Percentiles rank a stretch among this genome's conserved stretches.
phyloP scores from a whole-genome alignment of 2,797 vertebrate species.

The Arvicola amphibius region DNA sequence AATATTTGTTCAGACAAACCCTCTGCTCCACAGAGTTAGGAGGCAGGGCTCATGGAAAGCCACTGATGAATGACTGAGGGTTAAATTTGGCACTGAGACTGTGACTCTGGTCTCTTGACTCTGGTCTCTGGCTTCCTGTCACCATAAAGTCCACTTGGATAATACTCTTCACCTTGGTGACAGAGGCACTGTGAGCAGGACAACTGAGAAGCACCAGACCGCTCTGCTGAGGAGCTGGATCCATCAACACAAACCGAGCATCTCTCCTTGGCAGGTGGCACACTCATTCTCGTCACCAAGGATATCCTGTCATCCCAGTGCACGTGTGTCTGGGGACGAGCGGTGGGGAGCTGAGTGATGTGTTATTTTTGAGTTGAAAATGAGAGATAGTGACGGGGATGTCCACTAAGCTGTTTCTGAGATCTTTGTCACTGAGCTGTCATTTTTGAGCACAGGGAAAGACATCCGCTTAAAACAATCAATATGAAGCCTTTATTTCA shows the following conservation, averaged over 20 bases:
- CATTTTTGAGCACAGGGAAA: conserved; percentile 51
- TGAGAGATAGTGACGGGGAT: background rate
- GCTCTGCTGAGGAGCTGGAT: fast-evolving
- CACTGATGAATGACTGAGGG: background rate
- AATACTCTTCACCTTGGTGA: background rate
- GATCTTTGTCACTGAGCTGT: conserved; percentile 66
- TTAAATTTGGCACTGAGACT: background rate
- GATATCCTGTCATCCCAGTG: conserved; percentile 12
- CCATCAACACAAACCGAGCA: background rate
- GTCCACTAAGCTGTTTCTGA: conserved; percentile 69
- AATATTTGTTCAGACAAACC: background rate
- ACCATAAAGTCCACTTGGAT: background rate
- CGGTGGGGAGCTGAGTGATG: conserved; percentile 23
- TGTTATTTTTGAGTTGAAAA: conserved; percentile 71
- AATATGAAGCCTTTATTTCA: conserved; percentile 68
- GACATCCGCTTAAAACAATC: conserved; percentile 61
- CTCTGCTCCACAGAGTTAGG: background rate
- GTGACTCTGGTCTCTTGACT: background rate
- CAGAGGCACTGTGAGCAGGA: background rate
- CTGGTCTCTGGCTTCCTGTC: background rate
- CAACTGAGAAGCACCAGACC: background rate
- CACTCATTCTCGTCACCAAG: background rate
- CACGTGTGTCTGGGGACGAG: background rate
- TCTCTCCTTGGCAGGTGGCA: background rate
- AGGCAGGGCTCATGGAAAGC: fast-evolving